A percentile compares a stretch with the other conserved stretches of the same genome.
These are phyloP conservation scores for Lithophane socia DNA, from an alignment of 2,888 invertebrate genomes.

Conservation along the genomic window DNA sequence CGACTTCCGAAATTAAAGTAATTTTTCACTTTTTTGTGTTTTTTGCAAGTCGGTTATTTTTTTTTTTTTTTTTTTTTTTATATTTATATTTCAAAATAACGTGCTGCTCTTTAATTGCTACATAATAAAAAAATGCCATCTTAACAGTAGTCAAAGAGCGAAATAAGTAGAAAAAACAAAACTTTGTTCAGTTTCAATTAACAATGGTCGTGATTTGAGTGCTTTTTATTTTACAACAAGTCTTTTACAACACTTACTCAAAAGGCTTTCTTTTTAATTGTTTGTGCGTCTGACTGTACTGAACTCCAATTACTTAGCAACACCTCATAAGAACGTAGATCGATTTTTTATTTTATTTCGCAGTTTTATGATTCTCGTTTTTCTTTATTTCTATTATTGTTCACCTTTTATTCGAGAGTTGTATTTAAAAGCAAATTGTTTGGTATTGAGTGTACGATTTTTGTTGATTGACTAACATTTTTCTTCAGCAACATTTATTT, in stretches of 20 bases:
- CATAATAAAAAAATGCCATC: too few relatives aligned
- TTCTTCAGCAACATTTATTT: too few relatives aligned
- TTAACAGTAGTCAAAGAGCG: slow-evolving; percentile 8
- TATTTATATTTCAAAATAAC: too few relatives aligned
- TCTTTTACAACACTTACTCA: slow-evolving; percentile 12
- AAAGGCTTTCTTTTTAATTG: slow-evolving; percentile 44
- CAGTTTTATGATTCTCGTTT: neutral
- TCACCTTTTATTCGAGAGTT: neutral
- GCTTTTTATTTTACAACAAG: slow-evolving; percentile 40
- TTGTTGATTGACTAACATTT: neutral
- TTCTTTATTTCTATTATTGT: neutral
- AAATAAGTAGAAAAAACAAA: slow-evolving; percentile 9
- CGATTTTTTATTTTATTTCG: neutral
- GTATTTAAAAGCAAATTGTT: neutral
- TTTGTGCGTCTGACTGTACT: slow-evolving; percentile 16
- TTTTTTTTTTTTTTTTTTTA: too few relatives aligned
- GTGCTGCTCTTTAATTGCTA: too few relatives aligned
- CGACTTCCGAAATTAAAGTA: too few relatives aligned
- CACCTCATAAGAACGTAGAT: slow-evolving; percentile 11
- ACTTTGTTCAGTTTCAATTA: slow-evolving; percentile 25
- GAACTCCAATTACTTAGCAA: slow-evolving; percentile 41
- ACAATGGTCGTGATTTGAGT: slow-evolving; percentile 32
- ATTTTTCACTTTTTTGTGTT: too few relatives aligned
- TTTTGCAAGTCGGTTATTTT: too few relatives aligned
- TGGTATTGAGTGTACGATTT: neutral